Base-by-base conservation (phyloP, 1,140 invertebrate genomes). In the Cherax quadricarinatus region DNA sequence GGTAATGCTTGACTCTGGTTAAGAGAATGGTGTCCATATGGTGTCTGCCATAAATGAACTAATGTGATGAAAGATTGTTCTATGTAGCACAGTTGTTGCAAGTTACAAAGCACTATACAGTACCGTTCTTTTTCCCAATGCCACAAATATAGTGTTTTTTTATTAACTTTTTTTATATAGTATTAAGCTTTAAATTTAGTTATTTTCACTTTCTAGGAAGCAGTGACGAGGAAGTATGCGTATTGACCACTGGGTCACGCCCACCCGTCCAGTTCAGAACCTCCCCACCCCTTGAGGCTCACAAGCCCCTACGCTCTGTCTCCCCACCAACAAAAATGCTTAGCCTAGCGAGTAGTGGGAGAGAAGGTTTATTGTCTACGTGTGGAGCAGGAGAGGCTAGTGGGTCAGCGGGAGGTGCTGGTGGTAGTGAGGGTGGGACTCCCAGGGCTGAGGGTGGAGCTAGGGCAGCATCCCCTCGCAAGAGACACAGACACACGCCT, bases 231-330 rank as follows among this genome's bases (percentile, higher is more conserved):
- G 93, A 94, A 88, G 91, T 94, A 80, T 91, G 92, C 78, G 93
- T 93, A 41, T 83, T 94, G 84, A 94, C 93, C 73, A 93, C 93
- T 24, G 92, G 92, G 78, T 84, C 89, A 53, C 92, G 89, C 78
- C 93, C 97, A 60, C 98, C 98, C 92, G 97, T 98, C 91, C 96
- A 98, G 95, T 98, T 98, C 95, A 96, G 98, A 94, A 97, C 98
- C 93, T 98, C 97, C 93, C 98, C 98, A 92, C 98, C 98, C 94
- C 96, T 97, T 94, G 97, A 98, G 95, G 97, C 97, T 94, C 97
- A 98, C 94, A 98, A 97, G 96, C 97, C 97, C 93, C 94, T 94
- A 92, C 95, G 96, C 53, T 97, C 96, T 89, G 95, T 96, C 86
- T 97, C 97, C 94, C 97, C 97, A 83, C 90, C 90, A 24, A 91